These are phyloP conservation scores for Triplophysa yarkandensis DNA, from an alignment of 2,797 vertebrate species.

Conservation along the genomic window DNA sequence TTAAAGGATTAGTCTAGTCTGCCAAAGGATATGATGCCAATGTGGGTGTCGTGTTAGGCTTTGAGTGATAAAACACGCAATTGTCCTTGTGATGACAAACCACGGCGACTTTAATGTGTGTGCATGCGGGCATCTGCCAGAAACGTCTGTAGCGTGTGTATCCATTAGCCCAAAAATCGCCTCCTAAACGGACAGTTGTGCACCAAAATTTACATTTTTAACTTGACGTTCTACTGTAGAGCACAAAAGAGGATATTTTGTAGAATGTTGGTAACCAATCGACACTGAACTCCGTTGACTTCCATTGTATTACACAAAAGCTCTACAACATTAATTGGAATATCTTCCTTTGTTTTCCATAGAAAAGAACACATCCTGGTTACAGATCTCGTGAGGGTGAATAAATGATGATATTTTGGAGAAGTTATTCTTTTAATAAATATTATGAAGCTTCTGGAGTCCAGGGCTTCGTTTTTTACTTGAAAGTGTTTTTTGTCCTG, in stretches of 20 bases:
- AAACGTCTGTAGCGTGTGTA: neutral
- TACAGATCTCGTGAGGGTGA: no score
- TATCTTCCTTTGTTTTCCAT: no score
- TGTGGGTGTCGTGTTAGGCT: conserved; percentile 28
- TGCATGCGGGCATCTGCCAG: neutral
- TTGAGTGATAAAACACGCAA: conserved; percentile 9
- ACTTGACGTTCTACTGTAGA: no score
- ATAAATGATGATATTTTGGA: no score
- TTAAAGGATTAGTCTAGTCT: conserved; percentile 40
- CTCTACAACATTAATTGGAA: no score
- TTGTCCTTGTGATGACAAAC: neutral
- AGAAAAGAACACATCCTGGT: no score
- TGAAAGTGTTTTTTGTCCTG: neutral
- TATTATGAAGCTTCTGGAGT: neutral
- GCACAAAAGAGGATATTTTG: no score
- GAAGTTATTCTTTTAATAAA: neutral
- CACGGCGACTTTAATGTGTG: neutral
- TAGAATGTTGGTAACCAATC: no score
- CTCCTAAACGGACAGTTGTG: no score
- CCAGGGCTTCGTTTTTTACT: neutral
- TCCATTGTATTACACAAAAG: no score
- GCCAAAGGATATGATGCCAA: conserved; percentile 21
- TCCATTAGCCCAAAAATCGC: neutral
- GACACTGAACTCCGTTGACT: no score
- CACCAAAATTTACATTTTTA: no score